Conservation (phyloP, 2,888 invertebrate species). For the Spodoptera littoralis region DNA sequence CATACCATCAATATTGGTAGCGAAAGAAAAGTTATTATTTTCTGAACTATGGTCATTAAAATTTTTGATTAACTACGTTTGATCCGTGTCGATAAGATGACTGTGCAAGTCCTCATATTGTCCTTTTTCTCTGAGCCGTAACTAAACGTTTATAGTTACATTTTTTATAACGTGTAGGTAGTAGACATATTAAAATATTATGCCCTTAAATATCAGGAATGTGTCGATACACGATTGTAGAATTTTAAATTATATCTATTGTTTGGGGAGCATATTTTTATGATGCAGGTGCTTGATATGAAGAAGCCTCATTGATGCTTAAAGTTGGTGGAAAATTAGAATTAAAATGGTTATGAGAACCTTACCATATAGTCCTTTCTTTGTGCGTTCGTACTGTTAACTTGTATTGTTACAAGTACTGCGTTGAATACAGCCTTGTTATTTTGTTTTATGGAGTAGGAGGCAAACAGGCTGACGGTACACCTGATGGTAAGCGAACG, state of each 20-base stretch:
- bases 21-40: constrained; percentile 86
- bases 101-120: constrained; percentile 80
- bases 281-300: constrained; percentile 36
- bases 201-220: constrained; percentile 74
- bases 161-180: constrained; percentile 75
- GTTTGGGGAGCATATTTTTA: constrained; percentile 39
- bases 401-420: too few species aligned
- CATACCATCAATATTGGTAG: constrained; percentile 70
- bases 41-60: constrained; percentile 89
- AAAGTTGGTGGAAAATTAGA: background rate
- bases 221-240: constrained; percentile 60
- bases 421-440: too few species aligned
- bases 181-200: constrained; percentile 78
- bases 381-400: too few species aligned
- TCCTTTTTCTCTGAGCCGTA: constrained; percentile 83
- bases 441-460: too few species aligned
- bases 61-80: constrained; percentile 88
- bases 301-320: background rate
- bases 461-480: too few species aligned
- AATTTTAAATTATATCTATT: constrained; percentile 57
- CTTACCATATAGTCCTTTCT: too few species aligned
- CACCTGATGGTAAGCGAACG: too few species aligned
- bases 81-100: constrained; percentile 88
- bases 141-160: constrained; percentile 79
- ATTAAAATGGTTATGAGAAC: background rate